Percentiles rank a stretch among this genome's conserved stretches.
phyloP scores from a whole-genome alignment of 2,797 vertebrate species.

The Fistularia commersonii region DNA sequence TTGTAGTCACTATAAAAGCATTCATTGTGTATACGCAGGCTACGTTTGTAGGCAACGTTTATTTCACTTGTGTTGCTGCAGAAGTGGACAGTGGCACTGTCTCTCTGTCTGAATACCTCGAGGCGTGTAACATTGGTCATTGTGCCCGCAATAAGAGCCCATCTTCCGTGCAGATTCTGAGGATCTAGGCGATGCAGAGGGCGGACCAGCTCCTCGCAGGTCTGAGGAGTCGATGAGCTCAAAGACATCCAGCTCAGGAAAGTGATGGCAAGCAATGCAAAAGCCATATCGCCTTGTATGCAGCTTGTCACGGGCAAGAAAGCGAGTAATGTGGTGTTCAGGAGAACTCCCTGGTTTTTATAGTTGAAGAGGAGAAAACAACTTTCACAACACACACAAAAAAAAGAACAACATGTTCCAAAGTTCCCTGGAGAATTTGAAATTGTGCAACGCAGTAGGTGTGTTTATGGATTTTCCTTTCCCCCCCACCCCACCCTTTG shows the following conservation, averaged over 20 bases:
- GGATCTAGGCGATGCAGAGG: constrained; percentile 7
- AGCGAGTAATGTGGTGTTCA: too few species aligned
- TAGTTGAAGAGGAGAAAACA: too few species aligned
- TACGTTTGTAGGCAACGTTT: constrained; percentile 10
- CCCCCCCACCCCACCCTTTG: too few species aligned
- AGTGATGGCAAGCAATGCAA: background rate
- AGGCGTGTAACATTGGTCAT: background rate
- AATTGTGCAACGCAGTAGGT: too few species aligned
- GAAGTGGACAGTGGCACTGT: constrained; percentile 25
- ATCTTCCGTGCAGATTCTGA: constrained; percentile 7
- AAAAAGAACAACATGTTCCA: too few species aligned
- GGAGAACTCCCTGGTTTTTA: too few species aligned
- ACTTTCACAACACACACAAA: too few species aligned
- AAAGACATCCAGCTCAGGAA: constrained; percentile 12
- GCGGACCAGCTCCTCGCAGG: constrained; percentile 21
- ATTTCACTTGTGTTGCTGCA: background rate
- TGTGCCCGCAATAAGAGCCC: constrained; percentile 27
- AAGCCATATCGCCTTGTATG: too few species aligned
- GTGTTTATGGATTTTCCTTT: too few species aligned
- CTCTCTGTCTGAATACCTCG: constrained; percentile 15
- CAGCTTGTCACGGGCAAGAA: too few species aligned
- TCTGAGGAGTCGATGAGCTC: constrained; percentile 22
- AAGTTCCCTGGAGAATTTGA: too few species aligned
- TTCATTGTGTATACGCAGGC: constrained; percentile 8
- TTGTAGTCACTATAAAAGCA: constrained; percentile 10